Evolutionary conservation across 2,113 vertebrate genomes (phyloP).

Genomic region (Cavia porcellus): DNA sequence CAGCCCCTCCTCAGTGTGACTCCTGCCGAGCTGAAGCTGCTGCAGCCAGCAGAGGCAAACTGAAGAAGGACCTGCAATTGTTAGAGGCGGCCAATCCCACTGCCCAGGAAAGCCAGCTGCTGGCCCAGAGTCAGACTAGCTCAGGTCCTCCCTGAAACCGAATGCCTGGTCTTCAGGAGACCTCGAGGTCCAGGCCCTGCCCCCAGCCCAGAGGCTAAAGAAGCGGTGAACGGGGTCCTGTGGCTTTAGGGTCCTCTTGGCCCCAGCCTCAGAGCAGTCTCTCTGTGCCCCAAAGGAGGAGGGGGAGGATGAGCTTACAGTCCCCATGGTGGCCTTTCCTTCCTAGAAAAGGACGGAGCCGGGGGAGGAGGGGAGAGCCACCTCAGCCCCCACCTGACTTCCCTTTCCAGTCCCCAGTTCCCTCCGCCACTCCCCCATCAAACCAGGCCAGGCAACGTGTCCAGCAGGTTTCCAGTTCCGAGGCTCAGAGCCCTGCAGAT

Average conservation of each 20-base stretch:
- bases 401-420: neutral
- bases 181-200: accelerated
- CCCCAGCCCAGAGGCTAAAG: neutral
- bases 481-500: neutral
- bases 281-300: accelerated
- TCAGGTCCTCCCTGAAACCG: neutral
- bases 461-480: neutral
- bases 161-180: neutral
- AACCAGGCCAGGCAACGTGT: accelerated
- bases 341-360: neutral
- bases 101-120: neutral
- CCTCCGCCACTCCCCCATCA: accelerated
- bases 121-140: neutral
- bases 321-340: accelerated
- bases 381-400: neutral
- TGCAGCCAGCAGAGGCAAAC: neutral
- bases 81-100: neutral
- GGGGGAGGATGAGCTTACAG: accelerated
- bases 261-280: neutral
- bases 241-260: neutral
- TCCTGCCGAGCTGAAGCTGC: neutral
- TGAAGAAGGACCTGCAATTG: slow-evolving; percentile 76
- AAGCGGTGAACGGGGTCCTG: neutral
- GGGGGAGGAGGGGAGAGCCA: accelerated
- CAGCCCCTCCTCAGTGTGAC: slow-evolving; percentile 67